phyloP scores from a whole-genome alignment of 2,113 vertebrate species.

The Dolichotis patagonum region DNA sequence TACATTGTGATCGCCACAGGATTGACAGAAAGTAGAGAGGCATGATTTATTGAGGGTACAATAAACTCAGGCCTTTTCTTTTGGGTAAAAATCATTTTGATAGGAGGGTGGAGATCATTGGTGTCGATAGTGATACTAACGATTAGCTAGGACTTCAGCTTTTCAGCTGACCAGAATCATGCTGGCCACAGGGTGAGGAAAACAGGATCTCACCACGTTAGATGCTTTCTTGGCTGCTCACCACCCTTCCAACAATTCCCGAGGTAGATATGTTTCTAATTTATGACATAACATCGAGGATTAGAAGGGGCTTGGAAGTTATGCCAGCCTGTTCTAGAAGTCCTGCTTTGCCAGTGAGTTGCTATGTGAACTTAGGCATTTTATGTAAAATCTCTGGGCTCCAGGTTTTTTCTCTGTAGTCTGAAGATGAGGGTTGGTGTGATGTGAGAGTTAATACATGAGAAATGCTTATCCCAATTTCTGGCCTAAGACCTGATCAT shows the following conservation, averaged over 20 bases:
- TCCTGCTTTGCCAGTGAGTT: not conserved
- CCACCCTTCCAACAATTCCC: not conserved
- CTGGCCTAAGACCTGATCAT: not conserved
- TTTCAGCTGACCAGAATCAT: constrained; percentile 14
- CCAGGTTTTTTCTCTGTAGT: not conserved
- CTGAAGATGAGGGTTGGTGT: not conserved
- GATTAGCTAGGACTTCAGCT: not conserved
- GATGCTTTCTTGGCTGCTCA: not conserved
- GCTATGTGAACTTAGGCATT: not conserved
- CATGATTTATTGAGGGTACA: not conserved
- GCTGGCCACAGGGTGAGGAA: not conserved
- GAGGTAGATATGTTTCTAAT: not conserved
- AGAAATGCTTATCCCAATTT: not conserved
- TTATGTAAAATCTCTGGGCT: not conserved
- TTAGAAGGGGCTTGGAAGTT: not conserved
- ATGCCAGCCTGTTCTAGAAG: not conserved
- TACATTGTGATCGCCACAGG: not conserved
- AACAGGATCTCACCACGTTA: not conserved
- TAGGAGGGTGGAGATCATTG: not conserved
- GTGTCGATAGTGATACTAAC: not conserved
- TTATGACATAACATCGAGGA: not conserved
- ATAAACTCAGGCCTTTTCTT: not conserved
- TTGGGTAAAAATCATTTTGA: not conserved
- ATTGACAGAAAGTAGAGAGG: not conserved
- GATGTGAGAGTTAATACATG: not conserved